Conservation (phyloP, 2,113 vertebrate genomes). For the Galemys pyrenaicus region DNA sequence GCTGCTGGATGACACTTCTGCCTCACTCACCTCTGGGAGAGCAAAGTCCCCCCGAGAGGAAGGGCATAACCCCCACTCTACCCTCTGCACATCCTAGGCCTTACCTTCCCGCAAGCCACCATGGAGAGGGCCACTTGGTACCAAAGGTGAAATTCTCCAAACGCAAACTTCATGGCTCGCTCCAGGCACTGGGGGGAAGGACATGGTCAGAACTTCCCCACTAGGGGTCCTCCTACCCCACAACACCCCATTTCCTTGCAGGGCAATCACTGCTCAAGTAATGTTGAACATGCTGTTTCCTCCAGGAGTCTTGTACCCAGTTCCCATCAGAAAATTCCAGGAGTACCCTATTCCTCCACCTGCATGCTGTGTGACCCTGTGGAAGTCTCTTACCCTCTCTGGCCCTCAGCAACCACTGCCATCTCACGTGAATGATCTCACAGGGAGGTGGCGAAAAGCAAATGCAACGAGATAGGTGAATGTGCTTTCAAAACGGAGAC, state of each 20-base stretch:
- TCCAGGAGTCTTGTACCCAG: neutral
- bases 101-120: constrained; percentile 97
- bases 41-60: no score
- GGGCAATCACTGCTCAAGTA: neutral
- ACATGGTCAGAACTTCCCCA: neutral
- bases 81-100: constrained; percentile 43
- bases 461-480: neutral
- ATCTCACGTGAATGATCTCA: neutral
- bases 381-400: neutral
- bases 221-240: neutral
- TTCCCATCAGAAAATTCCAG: neutral
- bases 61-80: neutral
- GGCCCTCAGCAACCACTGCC: neutral
- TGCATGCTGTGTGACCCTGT: neutral
- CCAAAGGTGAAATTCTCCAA: constrained; percentile 98
- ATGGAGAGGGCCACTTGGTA: constrained; percentile 97
- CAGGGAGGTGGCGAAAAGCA: neutral
- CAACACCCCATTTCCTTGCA: neutral
- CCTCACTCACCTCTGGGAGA: accelerated
- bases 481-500: neutral
- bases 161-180: constrained; percentile 98
- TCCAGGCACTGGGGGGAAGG: constrained; percentile 92
- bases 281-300: neutral
- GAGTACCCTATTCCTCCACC: neutral
- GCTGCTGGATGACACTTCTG: neutral